Conservation (phyloP, 2,888 invertebrate species). For the Mactromeris polynyma region DNA sequence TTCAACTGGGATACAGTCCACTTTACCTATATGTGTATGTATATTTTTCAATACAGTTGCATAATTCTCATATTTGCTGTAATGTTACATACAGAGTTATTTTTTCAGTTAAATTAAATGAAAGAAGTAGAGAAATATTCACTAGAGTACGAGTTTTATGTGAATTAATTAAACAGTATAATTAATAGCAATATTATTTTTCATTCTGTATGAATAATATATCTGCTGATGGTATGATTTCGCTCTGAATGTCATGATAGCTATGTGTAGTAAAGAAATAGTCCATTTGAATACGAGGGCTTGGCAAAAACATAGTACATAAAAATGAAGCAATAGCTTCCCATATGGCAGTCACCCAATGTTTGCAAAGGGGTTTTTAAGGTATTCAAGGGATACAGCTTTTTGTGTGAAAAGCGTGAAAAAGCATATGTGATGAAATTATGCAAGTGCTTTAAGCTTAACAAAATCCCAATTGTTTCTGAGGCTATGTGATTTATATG, state of each 20-base stretch:
- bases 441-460: not conserved
- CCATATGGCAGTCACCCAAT: not conserved
- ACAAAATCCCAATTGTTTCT: conserved; percentile 4
- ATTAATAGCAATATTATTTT: no score
- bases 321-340: no score
- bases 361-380: not conserved
- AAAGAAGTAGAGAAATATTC: no score
- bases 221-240: no score
- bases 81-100: conserved; percentile 18
- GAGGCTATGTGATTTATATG: conserved; percentile 8
- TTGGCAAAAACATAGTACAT: no score
- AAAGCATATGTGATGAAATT: not conserved
- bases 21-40: conserved; percentile 8
- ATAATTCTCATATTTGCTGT: conserved; percentile 59
- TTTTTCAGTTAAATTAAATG: not conserved
- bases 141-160: no score
- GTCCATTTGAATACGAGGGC: no score
- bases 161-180: no score
- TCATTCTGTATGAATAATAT: no score
- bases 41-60: conserved; percentile 52
- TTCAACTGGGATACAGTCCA: conserved; percentile 11
- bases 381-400: not conserved
- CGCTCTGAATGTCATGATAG: no score
- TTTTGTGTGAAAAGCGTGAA: not conserved
- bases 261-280: no score